Evolutionary conservation across 1,140 invertebrate genomes (phyloP).

Genomic region (Pseudomyrmex cubaensis): DNA sequence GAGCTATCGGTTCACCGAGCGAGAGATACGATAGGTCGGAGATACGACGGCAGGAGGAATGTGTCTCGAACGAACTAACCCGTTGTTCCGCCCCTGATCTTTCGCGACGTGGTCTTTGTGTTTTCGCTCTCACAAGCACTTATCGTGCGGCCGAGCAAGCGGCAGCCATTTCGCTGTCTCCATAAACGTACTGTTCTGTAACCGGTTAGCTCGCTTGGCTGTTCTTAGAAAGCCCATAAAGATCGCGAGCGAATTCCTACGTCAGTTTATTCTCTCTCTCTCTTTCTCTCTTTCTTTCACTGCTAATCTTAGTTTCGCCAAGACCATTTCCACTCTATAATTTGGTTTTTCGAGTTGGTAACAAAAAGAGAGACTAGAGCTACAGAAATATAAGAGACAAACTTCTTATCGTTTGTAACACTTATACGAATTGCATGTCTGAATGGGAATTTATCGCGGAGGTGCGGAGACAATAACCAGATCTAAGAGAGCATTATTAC

Average conservation of each 20-base stretch:
- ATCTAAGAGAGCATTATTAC: background rate
- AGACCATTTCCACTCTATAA: conserved; percentile 10
- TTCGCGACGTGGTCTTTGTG: background rate
- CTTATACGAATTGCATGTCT: background rate
- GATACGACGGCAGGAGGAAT: conserved; percentile 31
- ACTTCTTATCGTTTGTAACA: conserved; percentile 2
- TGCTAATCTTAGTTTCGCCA: conserved; percentile 40
- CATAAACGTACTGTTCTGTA: conserved; percentile 37
- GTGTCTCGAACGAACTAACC: conserved; percentile 17
- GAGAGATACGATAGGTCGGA: conserved; percentile 41
- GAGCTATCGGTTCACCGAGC: conserved; percentile 42
- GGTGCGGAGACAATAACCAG: conserved; percentile 19
- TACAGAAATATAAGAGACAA: background rate
- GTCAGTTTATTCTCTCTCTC: conserved; percentile 39
- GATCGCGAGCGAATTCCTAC: conserved; percentile 27
- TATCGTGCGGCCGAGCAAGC: conserved; percentile 25
- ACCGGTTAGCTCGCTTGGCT: conserved; percentile 38
- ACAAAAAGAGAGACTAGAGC: background rate
- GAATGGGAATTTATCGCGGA: background rate
- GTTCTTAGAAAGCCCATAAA: conserved; percentile 26
- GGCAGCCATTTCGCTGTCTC: conserved; percentile 40
- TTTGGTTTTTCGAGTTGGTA: conserved; percentile 5
- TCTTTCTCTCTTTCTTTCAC: background rate
- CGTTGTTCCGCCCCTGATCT: conserved; percentile 5
- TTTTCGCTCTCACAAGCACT: conserved; percentile 44